Evolutionary conservation across 2,888 invertebrate genomes (phyloP), one percentile per base, ranked within the genome.

Genomic region (Mesopsocus fuscifrons): DNA sequence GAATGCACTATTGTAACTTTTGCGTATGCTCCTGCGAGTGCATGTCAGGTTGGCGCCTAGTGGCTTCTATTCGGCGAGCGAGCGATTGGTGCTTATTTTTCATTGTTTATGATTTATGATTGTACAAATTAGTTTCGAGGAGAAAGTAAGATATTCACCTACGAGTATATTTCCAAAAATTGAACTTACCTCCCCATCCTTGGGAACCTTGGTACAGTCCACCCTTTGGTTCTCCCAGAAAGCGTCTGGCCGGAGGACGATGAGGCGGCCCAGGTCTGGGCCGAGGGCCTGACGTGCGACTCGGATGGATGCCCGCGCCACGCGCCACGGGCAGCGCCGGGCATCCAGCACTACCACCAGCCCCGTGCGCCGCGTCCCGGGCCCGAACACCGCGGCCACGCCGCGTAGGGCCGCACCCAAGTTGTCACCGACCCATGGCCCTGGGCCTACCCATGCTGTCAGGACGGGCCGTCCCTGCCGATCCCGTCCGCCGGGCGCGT

Each of bases 211-310:
- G 41, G 76, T 69, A 57, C 77, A 78, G 55, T 77, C 77, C 35
- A 80, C 73, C 21, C 67, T 57, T 54, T 77, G 74, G 55, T 79
- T 78, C 54, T 80, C 79, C 71, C 79, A 74, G 61, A 79, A 77
- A 38, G 75, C 75, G 54, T 81, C 80, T 18, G 78, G 73, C 52
- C 77, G 67, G 47, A 84, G 63, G 45, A 82, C 75, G 52, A 79
- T 66, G 43, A 66, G 55, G 35, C 59, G 55, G 13, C 57, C 56
- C 23, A 61, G 50, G 49, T 64, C 64, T 45, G 63, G 60, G 49
- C 66, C 67, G 43, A 71, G 61, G 22, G 66, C 58, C 41, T 63
- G 58, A 44, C 64, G 67, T 35, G 74, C 68, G 51, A 69, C 66
- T 30, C 72, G 66, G 44, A 74, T 69, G 54, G 69, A 71, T 20